These are phyloP conservation scores for Perdita meconis DNA, from an alignment of 2,888 invertebrate genomes.

Conservation along the genomic window DNA sequence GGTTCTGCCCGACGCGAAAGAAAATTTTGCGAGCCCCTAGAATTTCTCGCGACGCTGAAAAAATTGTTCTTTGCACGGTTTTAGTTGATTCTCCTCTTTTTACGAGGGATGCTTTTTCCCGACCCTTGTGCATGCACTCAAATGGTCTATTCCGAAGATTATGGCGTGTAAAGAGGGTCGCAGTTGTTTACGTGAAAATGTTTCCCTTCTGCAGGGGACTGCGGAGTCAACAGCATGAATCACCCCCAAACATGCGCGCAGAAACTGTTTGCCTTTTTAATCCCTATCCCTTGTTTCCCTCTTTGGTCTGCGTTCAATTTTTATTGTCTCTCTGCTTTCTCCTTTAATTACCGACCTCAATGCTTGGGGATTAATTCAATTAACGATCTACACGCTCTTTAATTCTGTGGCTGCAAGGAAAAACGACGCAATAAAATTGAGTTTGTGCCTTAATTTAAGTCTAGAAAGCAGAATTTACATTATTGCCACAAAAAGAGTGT, in stretches of 20 bases:
- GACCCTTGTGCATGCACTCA: neutral
- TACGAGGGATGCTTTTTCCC: too few species aligned
- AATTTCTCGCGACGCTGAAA: neutral
- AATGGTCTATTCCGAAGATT: slow-evolving; percentile 12
- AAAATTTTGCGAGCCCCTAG: too few species aligned
- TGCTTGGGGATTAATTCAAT: neutral
- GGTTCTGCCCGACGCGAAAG: too few species aligned
- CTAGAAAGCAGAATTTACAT: too few species aligned
- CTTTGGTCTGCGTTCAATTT: neutral
- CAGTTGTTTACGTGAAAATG: slow-evolving; percentile 47
- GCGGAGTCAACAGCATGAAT: slow-evolving; percentile 36
- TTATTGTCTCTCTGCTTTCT: neutral
- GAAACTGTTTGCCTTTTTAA: slow-evolving; percentile 47
- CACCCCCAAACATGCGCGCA: slow-evolving; percentile 24
- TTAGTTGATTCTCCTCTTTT: too few species aligned
- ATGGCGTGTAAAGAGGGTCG: slow-evolving; percentile 23
- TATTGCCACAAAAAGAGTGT: too few species aligned
- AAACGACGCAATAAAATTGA: too few species aligned
- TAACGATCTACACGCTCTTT: too few species aligned
- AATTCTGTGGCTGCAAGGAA: too few species aligned
- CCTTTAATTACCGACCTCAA: neutral
- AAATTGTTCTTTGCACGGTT: neutral
- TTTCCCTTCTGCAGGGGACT: slow-evolving; percentile 37
- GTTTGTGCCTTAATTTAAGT: too few species aligned
- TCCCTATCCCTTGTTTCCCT: neutral